Evolutionary conservation across 1,140 invertebrate species (phyloP), one percentile per base, ranked within the genome.

Genomic region (Leptopilina boulardi): DNA sequence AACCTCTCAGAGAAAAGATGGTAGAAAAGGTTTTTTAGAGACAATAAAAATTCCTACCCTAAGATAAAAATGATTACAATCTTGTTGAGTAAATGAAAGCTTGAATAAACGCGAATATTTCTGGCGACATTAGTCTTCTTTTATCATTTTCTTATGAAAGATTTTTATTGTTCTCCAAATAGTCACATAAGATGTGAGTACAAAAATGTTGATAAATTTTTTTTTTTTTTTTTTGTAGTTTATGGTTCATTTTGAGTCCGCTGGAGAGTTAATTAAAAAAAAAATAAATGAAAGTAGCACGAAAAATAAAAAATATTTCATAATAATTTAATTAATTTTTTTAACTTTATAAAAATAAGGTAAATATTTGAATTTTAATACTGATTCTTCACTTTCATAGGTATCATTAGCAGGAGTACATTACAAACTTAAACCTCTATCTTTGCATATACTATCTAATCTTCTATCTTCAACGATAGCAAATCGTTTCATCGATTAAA

Each of bases 361-460:
- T 13, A 42, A 42, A 42, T 42, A 42, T 42, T 42, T 42, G 41
- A 42, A 42, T 42, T 42, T 42, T 42, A 54, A 54, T 19, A 1
- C n/a, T n/a, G 10, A 15, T 8, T 54, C 18, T 54, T 23, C 51
- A 8, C 4, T 56, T 23, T 23, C 19, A 21, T 8, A 56, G 21
- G 51, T 11, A 56, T 59, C 56, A 30, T 59, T 59, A 59, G 19
- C 23, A n/a, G n/a, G n/a, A n/a, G n/a, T 21, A 6, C 19, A 19
- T 54, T 56, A 21, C 11, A 18, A 54, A 19, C 15, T 5, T 59
- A 19, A 11, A 13, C 54, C 1, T 19, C 18, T 59, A 23, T 59
- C 54, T 59, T 59, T 59, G 19, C 54, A 59, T 21, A 59, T 21
- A 56, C 21, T 59, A 59, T 59, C 54, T 59, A 59, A 59, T 59